These are phyloP conservation scores for Allacma fusca DNA, from an alignment of 2,888 invertebrate species.

Conservation along the genomic window DNA sequence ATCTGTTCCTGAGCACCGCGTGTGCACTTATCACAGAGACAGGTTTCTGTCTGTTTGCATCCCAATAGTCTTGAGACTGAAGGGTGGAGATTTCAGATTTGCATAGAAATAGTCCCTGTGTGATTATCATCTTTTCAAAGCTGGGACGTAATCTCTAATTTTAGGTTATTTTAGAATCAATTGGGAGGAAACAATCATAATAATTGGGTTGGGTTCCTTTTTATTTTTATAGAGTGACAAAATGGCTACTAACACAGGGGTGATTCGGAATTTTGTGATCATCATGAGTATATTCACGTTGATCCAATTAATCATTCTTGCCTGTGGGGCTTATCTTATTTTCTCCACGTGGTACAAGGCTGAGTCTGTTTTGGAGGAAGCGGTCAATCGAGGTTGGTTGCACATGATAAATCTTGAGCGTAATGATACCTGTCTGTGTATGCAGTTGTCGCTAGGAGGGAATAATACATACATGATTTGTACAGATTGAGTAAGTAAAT, in stretches of 20 bases:
- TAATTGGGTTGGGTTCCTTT: too few species aligned
- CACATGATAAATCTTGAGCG: too few species aligned
- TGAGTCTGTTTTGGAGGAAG: conserved; percentile 32
- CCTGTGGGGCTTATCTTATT: conserved; percentile 31
- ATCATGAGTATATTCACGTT: conserved; percentile 25
- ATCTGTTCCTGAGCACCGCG: too few species aligned
- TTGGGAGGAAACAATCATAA: too few species aligned
- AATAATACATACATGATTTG: background rate
- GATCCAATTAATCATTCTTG: conserved; percentile 17
- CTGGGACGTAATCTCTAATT: too few species aligned
- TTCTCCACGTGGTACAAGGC: conserved; percentile 32
- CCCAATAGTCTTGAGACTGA: background rate
- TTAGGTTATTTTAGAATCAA: too few species aligned
- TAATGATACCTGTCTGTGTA: too few species aligned
- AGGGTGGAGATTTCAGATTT: too few species aligned
- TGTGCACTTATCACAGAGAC: too few species aligned
- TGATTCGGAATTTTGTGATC: conserved; percentile 22
- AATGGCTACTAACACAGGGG: conserved; percentile 17
- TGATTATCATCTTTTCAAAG: too few species aligned
- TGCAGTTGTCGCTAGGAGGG: background rate
- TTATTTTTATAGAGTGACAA: background rate
- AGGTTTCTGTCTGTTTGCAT: background rate
- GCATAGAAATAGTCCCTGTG: too few species aligned
- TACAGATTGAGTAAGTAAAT: too few species aligned
- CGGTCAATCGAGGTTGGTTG: conserved; percentile 14